Evolutionary conservation across 2,888 invertebrate species (phyloP).

Genomic region (Schizaphis graminum): DNA sequence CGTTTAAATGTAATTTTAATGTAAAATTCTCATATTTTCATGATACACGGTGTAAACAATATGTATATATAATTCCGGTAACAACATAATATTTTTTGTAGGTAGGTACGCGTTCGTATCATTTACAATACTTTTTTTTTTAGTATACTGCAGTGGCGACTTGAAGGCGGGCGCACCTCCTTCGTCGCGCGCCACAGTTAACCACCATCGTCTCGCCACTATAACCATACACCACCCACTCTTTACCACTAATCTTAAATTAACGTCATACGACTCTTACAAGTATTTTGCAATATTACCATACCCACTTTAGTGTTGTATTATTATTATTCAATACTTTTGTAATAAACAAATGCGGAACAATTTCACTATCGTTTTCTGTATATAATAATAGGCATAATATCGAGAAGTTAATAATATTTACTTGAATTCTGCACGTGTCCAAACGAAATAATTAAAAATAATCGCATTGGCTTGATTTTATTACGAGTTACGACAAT

Average conservation of each 20-base stretch:
- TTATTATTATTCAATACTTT: neutral
- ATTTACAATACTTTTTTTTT: neutral
- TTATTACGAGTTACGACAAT: neutral
- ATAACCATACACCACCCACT: no score
- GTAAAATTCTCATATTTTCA: no score
- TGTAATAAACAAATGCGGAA: neutral
- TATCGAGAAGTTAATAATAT: neutral
- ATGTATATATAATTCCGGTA: neutral
- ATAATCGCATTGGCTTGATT: neutral
- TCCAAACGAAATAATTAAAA: neutral
- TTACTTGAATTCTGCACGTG: neutral
- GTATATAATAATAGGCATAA: neutral
- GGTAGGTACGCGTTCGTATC: neutral
- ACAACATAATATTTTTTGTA: neutral
- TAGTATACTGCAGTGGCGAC: neutral
- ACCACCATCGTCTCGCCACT: neutral
- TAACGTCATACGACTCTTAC: neutral
- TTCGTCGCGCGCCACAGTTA: neutral
- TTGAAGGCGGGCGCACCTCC: constrained; percentile 2
- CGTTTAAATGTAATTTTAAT: no score
- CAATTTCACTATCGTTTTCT: neutral
- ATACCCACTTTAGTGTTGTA: neutral
- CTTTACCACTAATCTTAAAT: neutral
- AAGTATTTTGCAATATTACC: neutral
- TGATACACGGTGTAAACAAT: neutral